Evolutionary conservation across 2,797 vertebrate species (phyloP).

Genomic region (Forpus xanthops): DNA sequence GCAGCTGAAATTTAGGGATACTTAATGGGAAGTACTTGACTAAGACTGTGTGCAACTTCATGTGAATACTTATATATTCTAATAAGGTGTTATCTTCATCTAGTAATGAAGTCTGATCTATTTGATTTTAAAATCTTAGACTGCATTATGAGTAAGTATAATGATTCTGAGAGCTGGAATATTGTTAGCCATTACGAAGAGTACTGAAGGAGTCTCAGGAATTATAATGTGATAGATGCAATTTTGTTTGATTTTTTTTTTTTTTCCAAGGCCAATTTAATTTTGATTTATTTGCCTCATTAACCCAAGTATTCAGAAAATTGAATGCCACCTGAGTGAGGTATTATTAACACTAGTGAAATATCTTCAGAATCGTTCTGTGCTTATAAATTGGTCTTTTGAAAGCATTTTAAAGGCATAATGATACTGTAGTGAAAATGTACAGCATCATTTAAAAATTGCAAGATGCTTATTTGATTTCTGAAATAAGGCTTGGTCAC

Average conservation of each 20-base stretch:
- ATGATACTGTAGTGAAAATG: slow-evolving; percentile 42
- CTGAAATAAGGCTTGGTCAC: slow-evolving; percentile 76
- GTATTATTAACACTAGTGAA: slow-evolving; percentile 50
- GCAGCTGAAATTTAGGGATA: slow-evolving; percentile 48
- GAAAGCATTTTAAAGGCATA: slow-evolving; percentile 63
- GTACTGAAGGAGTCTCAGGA: slow-evolving; percentile 5
- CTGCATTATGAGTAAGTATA: slow-evolving; percentile 47
- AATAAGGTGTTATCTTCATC: slow-evolving; percentile 25
- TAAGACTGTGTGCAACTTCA: not conserved
- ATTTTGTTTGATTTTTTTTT: slow-evolving; percentile 45
- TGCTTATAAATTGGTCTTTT: slow-evolving; percentile 58
- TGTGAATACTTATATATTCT: not conserved
- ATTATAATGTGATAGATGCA: slow-evolving; percentile 45
- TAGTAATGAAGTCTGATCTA: slow-evolving; percentile 51
- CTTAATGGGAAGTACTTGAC: slow-evolving; percentile 17
- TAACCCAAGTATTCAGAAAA: slow-evolving; percentile 72
- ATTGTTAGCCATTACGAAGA: slow-evolving; percentile 27
- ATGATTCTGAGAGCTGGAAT: slow-evolving; percentile 62
- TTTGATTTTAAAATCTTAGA: slow-evolving; percentile 71
- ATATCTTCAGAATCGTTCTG: slow-evolving; percentile 47
- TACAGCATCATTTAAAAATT: slow-evolving; percentile 63
- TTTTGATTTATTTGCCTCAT: slow-evolving; percentile 74
- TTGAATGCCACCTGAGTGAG: slow-evolving; percentile 56
- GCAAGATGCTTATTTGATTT: slow-evolving; percentile 68
- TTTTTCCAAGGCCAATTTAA: slow-evolving; percentile 66